Percentiles rank a stretch among this genome's conserved stretches.
Conservation (phyloP, 2,888 invertebrate genomes). For the Meta bourneti region DNA sequence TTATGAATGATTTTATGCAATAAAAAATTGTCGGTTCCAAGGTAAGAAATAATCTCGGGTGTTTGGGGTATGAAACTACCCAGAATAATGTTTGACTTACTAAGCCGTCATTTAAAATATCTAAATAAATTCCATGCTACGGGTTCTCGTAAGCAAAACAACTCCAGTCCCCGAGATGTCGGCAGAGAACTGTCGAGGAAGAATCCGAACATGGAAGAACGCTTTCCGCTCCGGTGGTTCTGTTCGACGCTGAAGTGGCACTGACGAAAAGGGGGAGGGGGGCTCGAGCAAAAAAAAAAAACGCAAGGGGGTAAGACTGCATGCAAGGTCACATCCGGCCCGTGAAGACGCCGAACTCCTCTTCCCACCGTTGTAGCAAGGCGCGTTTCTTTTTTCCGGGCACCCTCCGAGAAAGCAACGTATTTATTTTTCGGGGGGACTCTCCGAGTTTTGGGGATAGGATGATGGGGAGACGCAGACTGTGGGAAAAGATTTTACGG, state of each 20-base stretch:
- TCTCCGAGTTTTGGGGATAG: neutral
- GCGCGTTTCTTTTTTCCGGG: slow-evolving; percentile 5
- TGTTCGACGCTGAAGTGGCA: neutral
- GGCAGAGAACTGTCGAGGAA: no score
- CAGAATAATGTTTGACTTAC: no score
- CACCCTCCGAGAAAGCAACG: slow-evolving; percentile 4
- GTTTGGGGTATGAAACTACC: no score
- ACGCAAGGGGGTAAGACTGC: slow-evolving; percentile 36
- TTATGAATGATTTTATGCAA: no score
- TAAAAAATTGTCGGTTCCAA: no score
- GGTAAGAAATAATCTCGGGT: no score
- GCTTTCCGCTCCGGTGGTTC: slow-evolving; percentile 58
- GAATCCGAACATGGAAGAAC: no score
- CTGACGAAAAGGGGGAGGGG: slow-evolving; percentile 11
- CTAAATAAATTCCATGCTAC: no score
- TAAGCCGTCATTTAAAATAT: no score
- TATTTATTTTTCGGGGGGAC: slow-evolving; percentile 35
- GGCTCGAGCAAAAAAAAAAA: neutral
- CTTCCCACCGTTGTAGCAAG: slow-evolving; percentile 36
- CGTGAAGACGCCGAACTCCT: neutral
- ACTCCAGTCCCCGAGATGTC: no score
- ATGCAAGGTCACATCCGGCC: slow-evolving; percentile 57
- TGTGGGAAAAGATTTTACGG: slow-evolving; percentile 30
- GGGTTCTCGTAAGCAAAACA: no score
- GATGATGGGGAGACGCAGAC: neutral